Base-by-base conservation (phyloP, 2,888 invertebrate species). In the Timema podura region DNA sequence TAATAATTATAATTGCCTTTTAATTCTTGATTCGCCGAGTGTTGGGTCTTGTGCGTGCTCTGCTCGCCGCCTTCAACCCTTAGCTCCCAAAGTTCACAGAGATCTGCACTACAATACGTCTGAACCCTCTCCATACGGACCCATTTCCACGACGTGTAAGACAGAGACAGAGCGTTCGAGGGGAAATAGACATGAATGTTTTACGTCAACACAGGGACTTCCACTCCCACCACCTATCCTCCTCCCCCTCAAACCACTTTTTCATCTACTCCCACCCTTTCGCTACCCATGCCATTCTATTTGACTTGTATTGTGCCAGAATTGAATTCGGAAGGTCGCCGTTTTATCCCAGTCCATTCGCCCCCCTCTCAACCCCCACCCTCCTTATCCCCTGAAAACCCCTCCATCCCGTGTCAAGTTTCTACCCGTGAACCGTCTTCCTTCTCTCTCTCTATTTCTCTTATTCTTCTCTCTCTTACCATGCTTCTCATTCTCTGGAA, bases 251-350 rank as follows among this genome's bases (percentile, higher is more conserved):
- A 1, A 30, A 30, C 30, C 30, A 30, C 30, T 30, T 30, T 30
- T 30, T 30, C 30, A 30, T 30, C 30, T 30, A 30, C 30, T 30
- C 30, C 30, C 30, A 30, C 30, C 30, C 30, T 30, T 30, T 30
- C 30, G 30, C 30, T 30, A 5, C 10, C 57, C 10, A 7, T 45
- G 61, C 61, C 61, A 30, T 61, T 61, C 61, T 61, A 61, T 61
- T 61, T 61, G 61, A 61, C 61, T 61, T 61, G 61, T 61, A 61
- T 61, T 61, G 61, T 61, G 61, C 61, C 61, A 30, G 61, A 61
- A 61, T 61, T 61, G 61, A 61, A 61, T 61, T 61, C 61, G 61
- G 61, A 61, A 61, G 61, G 15, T 61, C 61, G 16, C 61, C 61
- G 61, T 61, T 61, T 61, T 61, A 61, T 61, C 61, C 61, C 30